Evolutionary conservation across 2,888 invertebrate species (phyloP).

Genomic region (Drosophila fulvimacula): DNA sequence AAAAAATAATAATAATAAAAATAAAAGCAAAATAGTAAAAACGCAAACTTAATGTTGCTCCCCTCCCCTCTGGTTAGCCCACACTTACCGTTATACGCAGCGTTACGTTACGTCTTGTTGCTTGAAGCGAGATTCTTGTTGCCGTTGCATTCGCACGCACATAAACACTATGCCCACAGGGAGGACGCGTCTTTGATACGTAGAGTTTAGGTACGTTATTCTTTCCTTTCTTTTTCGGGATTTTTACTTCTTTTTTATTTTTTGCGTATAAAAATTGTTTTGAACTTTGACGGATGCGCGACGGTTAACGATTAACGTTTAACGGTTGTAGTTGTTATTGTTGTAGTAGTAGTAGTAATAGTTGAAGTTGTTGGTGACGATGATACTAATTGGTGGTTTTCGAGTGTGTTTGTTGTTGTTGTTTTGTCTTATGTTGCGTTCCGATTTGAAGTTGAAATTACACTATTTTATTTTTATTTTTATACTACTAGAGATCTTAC

Average conservation of each 20-base stretch:
- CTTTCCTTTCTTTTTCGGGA: conserved; percentile 4
- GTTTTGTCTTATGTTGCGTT: conserved; percentile 60
- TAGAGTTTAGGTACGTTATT: conserved; percentile 25
- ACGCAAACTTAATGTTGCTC: neutral
- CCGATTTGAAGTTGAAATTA: conserved; percentile 62
- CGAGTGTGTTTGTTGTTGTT: conserved; percentile 33
- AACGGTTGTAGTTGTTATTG: neutral
- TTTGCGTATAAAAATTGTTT: conserved; percentile 34
- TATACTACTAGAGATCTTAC: conserved; percentile 74
- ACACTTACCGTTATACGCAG: conserved; percentile 33
- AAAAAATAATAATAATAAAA: neutral
- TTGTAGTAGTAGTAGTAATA: neutral
- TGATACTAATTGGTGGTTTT: conserved; percentile 22
- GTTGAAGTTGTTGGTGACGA: neutral
- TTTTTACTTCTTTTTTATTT: neutral
- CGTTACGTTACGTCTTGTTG: conserved; percentile 27
- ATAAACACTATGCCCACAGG: conserved; percentile 14
- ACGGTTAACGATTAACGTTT: conserved; percentile 36
- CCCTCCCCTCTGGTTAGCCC: neutral
- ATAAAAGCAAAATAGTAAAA: neutral
- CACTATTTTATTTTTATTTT: conserved; percentile 63
- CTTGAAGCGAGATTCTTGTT: conserved; percentile 24
- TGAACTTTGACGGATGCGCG: conserved; percentile 31
- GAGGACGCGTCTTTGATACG: conserved; percentile 17
- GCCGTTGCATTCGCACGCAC: conserved; percentile 22